Evolutionary conservation across 2,113 vertebrate genomes (phyloP).

Genomic region (Syrrhaptes paradoxus): DNA sequence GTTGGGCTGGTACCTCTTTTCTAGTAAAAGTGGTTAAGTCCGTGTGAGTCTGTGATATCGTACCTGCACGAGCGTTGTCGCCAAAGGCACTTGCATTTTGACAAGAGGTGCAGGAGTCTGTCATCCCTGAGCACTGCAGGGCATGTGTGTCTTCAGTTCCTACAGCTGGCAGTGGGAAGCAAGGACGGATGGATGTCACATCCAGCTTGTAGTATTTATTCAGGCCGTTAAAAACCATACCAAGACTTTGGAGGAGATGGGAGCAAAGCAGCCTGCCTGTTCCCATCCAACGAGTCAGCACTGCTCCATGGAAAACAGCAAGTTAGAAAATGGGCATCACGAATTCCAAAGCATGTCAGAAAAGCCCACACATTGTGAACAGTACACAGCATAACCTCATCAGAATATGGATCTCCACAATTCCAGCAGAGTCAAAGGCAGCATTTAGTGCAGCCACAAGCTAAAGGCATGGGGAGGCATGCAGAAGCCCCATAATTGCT

Average conservation of each 20-base stretch:
- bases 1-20: background rate
- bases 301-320: background rate
- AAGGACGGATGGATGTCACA: background rate
- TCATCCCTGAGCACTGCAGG: background rate
- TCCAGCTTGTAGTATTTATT: background rate
- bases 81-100: background rate
- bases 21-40: background rate
- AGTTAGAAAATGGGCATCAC: background rate
- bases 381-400: background rate
- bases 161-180: background rate
- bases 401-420: background rate
- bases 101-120: background rate
- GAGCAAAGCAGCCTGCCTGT: background rate
- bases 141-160: fast-evolving
- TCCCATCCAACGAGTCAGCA: background rate
- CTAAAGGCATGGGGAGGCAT: background rate
- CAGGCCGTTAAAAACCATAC: background rate
- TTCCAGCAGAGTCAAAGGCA: background rate
- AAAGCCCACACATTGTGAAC: background rate
- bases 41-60: background rate
- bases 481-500: background rate
- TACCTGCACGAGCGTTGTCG: background rate
- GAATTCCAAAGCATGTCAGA: background rate
- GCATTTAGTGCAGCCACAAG: background rate
- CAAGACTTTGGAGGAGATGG: background rate